Base-by-base conservation (phyloP, 2,113 vertebrate genomes). In the Taurulus bubalis region DNA sequence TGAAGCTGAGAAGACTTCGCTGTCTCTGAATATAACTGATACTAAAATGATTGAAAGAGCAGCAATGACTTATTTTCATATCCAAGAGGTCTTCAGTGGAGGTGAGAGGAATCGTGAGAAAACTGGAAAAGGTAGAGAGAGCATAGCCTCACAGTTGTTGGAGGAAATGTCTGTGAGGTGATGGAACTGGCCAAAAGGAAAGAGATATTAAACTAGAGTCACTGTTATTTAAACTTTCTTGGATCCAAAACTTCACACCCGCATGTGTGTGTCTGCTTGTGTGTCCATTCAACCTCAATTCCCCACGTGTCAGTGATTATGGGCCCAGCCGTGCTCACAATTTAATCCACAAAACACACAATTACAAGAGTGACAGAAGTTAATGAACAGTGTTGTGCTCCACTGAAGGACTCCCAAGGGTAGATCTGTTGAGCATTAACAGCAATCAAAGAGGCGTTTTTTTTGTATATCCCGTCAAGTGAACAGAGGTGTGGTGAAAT, bases 381-480 rank as follows among this genome's bases (percentile, higher is more conserved):
- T 89, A 82, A 90, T 76, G 77, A 87, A 64, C 38, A 71, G 55
- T 62, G 63, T 64, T 87, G 63, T 82, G 77, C 64, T 82, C 51
- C 71, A 60, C 40, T 65, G 71, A 85, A 84, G 78, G 65, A 77
- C 80, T 77, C 79, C 63, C 85, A 83, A 83, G 71, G 68, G 80
- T 82, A 74, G 56, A 84, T 64, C 76, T 77, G 72, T 79, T 79
- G n/a, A 64, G 83, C 18, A 4, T 81, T 83, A 67, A 66, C n/a
- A 1, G 73, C 71, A 77, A 65, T 62, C 42, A 71, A 80, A 75
- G 55, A 58, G 58, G 26, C 12, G 49, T 76, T 73, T 55, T n/a
- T 70, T 79, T 75, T 66, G 51, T 82, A 36, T 62, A 60, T 74
- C 32, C 69, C 36, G 75, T 73, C 64, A 49, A 71, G 38, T 60